Conservation (phyloP, 1,140 invertebrate species). For the Sinella curviseta region DNA sequence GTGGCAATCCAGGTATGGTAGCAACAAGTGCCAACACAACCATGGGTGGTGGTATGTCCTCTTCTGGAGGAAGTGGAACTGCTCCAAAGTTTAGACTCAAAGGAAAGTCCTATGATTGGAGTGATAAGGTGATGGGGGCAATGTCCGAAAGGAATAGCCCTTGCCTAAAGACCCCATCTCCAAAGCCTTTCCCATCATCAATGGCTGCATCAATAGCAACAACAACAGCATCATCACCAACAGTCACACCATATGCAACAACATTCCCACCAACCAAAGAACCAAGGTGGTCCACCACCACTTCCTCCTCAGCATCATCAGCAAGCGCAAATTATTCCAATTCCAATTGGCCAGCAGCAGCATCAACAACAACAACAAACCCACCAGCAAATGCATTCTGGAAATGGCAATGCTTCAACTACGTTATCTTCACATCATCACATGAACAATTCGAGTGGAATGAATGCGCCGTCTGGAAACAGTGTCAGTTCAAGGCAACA, state of each 20-base stretch:
- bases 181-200: constrained; percentile 1
- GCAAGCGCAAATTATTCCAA: not conserved
- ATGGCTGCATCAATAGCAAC: not conserved
- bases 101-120: constrained; percentile 45
- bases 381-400: constrained; percentile 12
- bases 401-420: not conserved
- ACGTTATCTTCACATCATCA: not conserved
- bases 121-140: not conserved
- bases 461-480: constrained; percentile 1
- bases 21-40: not conserved
- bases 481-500: not conserved
- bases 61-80: constrained; percentile 13
- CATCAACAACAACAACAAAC: too few species aligned
- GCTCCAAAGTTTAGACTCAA: constrained; percentile 44
- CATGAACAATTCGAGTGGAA: too few species aligned
- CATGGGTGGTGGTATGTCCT: constrained; percentile 6
- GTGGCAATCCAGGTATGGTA: not conserved
- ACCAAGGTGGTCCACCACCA: not conserved
- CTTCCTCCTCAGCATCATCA: not conserved
- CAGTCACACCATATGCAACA: constrained; percentile 24
- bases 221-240: constrained; percentile 2
- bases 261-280: too few species aligned
- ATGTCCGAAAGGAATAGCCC: not conserved
- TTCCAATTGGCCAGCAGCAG: not conserved
- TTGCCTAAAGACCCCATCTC: not conserved